Evolutionary conservation across 2,113 vertebrate species (phyloP).

Genomic region (Spermophilus dauricus): DNA sequence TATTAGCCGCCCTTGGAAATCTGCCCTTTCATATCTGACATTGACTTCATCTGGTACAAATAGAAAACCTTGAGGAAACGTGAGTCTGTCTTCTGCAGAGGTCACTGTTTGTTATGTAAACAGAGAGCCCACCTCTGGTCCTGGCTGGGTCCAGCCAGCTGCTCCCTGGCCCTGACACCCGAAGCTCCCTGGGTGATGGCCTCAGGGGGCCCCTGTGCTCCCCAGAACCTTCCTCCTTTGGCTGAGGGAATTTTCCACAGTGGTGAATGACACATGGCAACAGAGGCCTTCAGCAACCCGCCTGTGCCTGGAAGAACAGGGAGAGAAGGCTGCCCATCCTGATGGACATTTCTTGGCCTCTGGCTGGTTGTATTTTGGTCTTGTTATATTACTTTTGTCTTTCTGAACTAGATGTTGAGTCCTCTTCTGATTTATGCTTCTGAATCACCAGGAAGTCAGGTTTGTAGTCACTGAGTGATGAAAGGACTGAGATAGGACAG

Average conservation of each 20-base stretch:
- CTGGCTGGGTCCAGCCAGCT: constrained; percentile 59
- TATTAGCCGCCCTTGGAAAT: neutral
- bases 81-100: constrained; percentile 69
- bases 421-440: neutral
- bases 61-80: constrained; percentile 68
- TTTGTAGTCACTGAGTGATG: neutral
- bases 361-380: neutral
- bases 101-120: constrained; percentile 62
- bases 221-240: constrained; percentile 32
- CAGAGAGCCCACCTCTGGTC: constrained; percentile 24
- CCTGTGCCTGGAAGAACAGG: neutral
- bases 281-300: neutral
- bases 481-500: neutral
- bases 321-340: neutral
- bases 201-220: constrained; percentile 9
- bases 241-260: neutral
- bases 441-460: neutral
- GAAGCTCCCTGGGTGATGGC: constrained; percentile 38
- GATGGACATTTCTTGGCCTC: neutral
- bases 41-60: constrained; percentile 52
- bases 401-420: neutral
- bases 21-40: constrained; percentile 47
- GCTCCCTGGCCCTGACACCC: constrained; percentile 59
- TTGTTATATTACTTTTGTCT: neutral
- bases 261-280: neutral